phyloP scores from a whole-genome alignment of 2,888 invertebrate species.

The Drosophila yooni region DNA sequence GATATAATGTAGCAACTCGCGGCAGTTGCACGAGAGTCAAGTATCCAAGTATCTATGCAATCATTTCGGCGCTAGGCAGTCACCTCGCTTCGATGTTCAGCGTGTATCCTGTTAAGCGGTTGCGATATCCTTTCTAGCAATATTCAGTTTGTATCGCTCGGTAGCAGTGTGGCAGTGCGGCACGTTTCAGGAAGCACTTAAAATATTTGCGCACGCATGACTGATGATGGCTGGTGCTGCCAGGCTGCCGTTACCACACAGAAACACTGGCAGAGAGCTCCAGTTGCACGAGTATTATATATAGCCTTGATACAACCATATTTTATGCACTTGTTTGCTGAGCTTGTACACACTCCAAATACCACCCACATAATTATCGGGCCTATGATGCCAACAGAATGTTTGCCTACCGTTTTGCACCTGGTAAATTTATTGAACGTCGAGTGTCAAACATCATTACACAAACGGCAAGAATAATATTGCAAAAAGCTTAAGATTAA shows the following conservation, averaged over 20 bases:
- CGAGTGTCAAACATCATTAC: constrained; percentile 55
- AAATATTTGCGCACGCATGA: constrained; percentile 80
- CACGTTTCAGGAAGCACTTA: constrained; percentile 78
- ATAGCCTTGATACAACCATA: constrained; percentile 45
- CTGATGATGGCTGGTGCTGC: constrained; percentile 68
- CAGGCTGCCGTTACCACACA: constrained; percentile 25
- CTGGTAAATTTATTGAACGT: constrained; percentile 52
- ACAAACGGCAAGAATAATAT: constrained; percentile 50
- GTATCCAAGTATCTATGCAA: constrained; percentile 16
- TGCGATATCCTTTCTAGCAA: constrained; percentile 48
- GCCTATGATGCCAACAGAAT: constrained; percentile 19
- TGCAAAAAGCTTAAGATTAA: constrained; percentile 46
- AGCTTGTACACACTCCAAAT: constrained; percentile 53
- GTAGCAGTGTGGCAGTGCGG: constrained; percentile 45
- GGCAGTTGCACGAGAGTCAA: constrained; percentile 25
- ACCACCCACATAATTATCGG: constrained; percentile 64
- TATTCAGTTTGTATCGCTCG: constrained; percentile 7
- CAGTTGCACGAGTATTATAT: constrained; percentile 36
- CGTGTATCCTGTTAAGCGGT: constrained; percentile 2
- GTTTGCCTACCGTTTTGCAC: constrained; percentile 18
- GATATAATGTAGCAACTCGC: constrained; percentile 34
- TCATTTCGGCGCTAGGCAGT: constrained; percentile 33
- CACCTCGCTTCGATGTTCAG: constrained; percentile 40
- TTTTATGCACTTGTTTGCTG: constrained; percentile 65
- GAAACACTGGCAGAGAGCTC: constrained; percentile 19